Conservation (phyloP, 2,797 vertebrate genomes). For the Syngnathus acus region DNA sequence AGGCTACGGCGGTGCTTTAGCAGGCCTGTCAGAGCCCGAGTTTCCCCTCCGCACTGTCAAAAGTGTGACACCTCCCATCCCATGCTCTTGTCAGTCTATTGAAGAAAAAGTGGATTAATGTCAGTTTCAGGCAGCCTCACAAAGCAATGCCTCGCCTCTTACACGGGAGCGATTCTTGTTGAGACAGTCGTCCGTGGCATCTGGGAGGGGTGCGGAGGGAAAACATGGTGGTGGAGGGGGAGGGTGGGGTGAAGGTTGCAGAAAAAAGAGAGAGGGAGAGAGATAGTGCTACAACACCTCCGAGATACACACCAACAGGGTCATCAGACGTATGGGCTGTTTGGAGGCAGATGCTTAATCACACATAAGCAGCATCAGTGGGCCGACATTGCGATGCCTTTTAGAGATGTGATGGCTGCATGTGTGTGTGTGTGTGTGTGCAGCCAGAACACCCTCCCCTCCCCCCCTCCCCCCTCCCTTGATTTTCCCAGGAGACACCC, state of each 20-base stretch:
- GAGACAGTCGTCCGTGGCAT: slow-evolving; percentile 32
- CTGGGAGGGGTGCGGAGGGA: slow-evolving; percentile 9
- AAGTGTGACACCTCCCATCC: slow-evolving; percentile 58
- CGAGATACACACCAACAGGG: slow-evolving; percentile 33
- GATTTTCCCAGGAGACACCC: slow-evolving; percentile 70
- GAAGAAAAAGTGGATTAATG: slow-evolving; percentile 72
- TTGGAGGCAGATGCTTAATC: slow-evolving; percentile 59
- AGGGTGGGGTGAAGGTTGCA: neutral
- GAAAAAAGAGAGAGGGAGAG: neutral
- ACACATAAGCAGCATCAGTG: slow-evolving; percentile 58
- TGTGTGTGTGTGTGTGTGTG: slow-evolving; percentile 32
- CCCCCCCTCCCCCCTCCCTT: slow-evolving; percentile 48
- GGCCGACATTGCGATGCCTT: slow-evolving; percentile 47
- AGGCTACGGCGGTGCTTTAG: slow-evolving; percentile 53
- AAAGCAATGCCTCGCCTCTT: slow-evolving; percentile 54
- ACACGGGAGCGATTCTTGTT: slow-evolving; percentile 56
- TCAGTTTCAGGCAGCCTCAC: slow-evolving; percentile 64
- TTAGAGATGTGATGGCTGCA: slow-evolving; percentile 52
- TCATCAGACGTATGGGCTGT: slow-evolving; percentile 48
- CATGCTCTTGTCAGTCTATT: slow-evolving; percentile 65
- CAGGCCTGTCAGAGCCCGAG: slow-evolving; percentile 41
- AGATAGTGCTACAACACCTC: slow-evolving; percentile 14
- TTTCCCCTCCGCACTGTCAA: slow-evolving; percentile 44
- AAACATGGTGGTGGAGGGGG: neutral
- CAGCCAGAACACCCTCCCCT: slow-evolving; percentile 44